phyloP scores from a whole-genome alignment of 1,140 invertebrate species.

The Magallana angulata region DNA sequence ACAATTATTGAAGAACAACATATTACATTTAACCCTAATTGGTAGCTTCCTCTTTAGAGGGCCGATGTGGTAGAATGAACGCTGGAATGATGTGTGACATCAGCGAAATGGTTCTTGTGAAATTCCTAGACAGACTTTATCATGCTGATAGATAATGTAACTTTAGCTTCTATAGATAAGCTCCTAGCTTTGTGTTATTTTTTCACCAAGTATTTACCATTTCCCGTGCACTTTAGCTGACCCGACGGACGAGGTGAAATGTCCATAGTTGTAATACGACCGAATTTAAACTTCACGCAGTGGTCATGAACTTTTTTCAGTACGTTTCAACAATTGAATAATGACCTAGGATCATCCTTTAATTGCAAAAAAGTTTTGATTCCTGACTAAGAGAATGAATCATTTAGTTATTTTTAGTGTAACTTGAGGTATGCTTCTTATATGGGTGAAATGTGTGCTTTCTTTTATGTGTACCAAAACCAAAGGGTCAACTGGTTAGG shows the following conservation, averaged over 20 bases:
- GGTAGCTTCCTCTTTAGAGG: slow-evolving; percentile 13
- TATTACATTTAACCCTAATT: slow-evolving; percentile 19
- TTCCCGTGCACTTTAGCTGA: slow-evolving; percentile 40
- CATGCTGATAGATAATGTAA: slow-evolving; percentile 33
- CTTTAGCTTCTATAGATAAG: slow-evolving; percentile 20
- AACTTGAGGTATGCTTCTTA: slow-evolving; percentile 7
- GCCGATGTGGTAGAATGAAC: not conserved
- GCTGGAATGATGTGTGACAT: not conserved
- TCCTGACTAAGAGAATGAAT: slow-evolving; percentile 9
- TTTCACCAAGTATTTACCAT: slow-evolving; percentile 36
- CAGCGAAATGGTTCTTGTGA: not conserved
- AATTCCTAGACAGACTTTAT: slow-evolving; percentile 36
- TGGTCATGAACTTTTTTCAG: slow-evolving; percentile 43
- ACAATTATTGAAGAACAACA: slow-evolving; percentile 26
- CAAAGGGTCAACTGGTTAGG: not conserved
- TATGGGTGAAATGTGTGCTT: not conserved
- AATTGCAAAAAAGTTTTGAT: slow-evolving; percentile 18
- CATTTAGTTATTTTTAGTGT: slow-evolving; percentile 26
- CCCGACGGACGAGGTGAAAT: slow-evolving; percentile 32
- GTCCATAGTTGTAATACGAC: slow-evolving; percentile 16
- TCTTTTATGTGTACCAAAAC: slow-evolving; percentile 14
- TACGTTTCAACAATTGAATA: slow-evolving; percentile 44
- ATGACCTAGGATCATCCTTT: slow-evolving; percentile 34
- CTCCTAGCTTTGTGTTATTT: not conserved
- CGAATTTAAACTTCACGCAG: slow-evolving; percentile 34